phyloP scores from a whole-genome alignment of 2,888 invertebrate species.

The Tinea semifulvella region DNA sequence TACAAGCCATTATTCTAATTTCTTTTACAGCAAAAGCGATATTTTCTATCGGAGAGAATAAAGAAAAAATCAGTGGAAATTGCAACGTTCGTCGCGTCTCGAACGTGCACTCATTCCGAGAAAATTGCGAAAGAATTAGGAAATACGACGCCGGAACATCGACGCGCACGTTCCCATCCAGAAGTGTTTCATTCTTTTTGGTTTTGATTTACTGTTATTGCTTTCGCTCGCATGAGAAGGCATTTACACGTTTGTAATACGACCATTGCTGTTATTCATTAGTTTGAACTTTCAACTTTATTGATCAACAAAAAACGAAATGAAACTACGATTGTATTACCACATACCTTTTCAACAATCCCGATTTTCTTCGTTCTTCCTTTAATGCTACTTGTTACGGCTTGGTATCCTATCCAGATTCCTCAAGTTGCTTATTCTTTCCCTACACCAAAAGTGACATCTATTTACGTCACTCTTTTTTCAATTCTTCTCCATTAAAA shows the following conservation, averaged over 20 bases:
- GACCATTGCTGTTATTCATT: neutral
- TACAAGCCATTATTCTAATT: slow-evolving; percentile 10
- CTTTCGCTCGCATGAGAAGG: slow-evolving; percentile 10
- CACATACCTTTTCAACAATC: no score
- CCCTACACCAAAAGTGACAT: no score
- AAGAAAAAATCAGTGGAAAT: slow-evolving; percentile 12
- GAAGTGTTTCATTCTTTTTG: slow-evolving; percentile 14
- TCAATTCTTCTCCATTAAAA: no score
- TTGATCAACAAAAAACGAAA: no score
- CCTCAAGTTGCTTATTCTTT: no score
- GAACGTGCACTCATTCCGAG: slow-evolving; percentile 14
- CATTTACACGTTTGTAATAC: neutral
- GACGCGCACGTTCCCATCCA: slow-evolving; percentile 15
- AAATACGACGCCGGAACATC: slow-evolving; percentile 16
- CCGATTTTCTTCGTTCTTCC: no score
- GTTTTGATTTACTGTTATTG: slow-evolving; percentile 17
- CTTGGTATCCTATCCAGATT: no score
- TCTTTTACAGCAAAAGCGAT: slow-evolving; percentile 8
- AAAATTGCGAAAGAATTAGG: slow-evolving; percentile 16
- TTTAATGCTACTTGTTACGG: no score
- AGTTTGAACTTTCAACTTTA: no score
- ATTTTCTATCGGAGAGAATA: slow-evolving; percentile 1
- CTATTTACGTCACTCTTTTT: no score
- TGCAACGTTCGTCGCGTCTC: slow-evolving; percentile 10
- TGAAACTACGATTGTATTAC: no score